Percentiles rank a stretch among this genome's conserved stretches.
These are phyloP conservation scores for Phrixothrix hirtus DNA, from an alignment of 2,888 invertebrate genomes.

Conservation along the genomic window DNA sequence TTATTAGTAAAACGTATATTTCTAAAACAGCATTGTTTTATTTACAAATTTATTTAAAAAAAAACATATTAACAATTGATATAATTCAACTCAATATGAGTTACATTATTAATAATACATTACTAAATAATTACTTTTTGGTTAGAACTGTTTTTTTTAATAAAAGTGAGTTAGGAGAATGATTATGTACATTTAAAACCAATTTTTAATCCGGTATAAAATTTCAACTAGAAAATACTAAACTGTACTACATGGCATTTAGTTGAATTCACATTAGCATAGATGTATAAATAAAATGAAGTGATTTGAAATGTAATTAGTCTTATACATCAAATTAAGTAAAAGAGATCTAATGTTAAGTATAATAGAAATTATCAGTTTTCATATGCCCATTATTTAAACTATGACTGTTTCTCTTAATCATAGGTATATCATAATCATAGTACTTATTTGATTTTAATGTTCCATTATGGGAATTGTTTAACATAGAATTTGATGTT, in stretches of 20 bases:
- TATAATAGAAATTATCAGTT: constrained; percentile 36
- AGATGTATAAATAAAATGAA: background rate
- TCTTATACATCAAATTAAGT: background rate
- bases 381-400: constrained; percentile 63
- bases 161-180: no score
- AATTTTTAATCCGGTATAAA: no score
- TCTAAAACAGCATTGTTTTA: no score
- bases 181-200: no score
- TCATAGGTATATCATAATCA: constrained; percentile 71
- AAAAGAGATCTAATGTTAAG: constrained; percentile 7
- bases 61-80: constrained; percentile 20
- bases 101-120: constrained; percentile 19
- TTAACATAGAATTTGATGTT: constrained; percentile 52
- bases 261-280: background rate
- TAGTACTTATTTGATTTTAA: constrained; percentile 66
- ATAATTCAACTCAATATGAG: constrained; percentile 33
- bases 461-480: constrained; percentile 45
- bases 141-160: no score
- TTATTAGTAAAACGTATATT: no score
- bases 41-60: no score
- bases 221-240: background rate
- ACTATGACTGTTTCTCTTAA: constrained; percentile 74
- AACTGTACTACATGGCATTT: background rate
- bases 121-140: constrained; percentile 13
- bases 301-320: background rate